Evolutionary conservation across 2,113 vertebrate genomes (phyloP).

Genomic region (Apodemus sylvaticus): DNA sequence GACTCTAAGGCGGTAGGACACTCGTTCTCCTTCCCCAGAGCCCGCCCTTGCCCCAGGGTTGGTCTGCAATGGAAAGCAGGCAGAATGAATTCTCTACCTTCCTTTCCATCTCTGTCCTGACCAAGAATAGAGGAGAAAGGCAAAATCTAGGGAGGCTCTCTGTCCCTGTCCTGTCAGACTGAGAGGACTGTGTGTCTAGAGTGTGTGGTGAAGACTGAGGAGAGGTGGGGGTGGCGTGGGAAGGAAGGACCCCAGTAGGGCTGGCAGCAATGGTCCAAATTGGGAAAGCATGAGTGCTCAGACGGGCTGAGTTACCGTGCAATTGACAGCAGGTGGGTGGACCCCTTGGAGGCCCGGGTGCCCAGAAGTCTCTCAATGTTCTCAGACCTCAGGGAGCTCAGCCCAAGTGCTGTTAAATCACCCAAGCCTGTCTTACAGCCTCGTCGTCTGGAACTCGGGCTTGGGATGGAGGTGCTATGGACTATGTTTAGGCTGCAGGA

Average conservation of each 20-base stretch:
- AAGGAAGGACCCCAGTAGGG: neutral
- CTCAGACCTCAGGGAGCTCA: neutral
- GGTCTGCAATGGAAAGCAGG: constrained; percentile 64
- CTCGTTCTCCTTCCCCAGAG: constrained; percentile 59
- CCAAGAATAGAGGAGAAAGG: neutral
- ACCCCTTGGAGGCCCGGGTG: neutral
- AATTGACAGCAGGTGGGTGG: neutral
- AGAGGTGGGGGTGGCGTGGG: neutral
- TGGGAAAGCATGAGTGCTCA: neutral
- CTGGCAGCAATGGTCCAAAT: neutral
- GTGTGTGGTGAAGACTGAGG: neutral
- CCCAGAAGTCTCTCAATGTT: neutral
- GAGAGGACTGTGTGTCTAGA: neutral
- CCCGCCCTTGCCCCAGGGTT: constrained; percentile 68
- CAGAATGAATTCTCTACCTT: neutral
- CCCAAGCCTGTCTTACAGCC: neutral
- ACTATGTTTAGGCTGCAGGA: neutral
- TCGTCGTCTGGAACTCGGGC: neutral
- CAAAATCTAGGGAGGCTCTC: neutral
- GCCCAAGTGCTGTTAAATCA: neutral
- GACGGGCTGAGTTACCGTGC: neutral
- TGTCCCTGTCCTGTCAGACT: neutral
- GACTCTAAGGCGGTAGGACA: constrained; percentile 90
- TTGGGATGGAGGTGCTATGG: neutral
- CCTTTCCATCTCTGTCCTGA: neutral